These are phyloP conservation scores for Sitta europaea DNA, from an alignment of 2,113 vertebrate species.

Conservation along the genomic window DNA sequence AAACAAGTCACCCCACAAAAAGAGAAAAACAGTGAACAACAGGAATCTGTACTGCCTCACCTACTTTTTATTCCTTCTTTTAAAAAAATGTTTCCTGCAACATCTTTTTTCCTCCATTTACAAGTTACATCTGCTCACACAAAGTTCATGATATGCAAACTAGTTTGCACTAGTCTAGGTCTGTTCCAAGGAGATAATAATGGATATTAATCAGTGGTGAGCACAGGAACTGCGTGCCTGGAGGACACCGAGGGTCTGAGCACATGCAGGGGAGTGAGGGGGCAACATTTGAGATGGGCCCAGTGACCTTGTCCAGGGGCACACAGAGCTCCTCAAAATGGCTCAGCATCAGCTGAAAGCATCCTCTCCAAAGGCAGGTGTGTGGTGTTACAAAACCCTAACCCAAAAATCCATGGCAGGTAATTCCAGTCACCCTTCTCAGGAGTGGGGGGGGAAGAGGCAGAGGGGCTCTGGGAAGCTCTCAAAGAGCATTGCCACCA, in stretches of 20 bases:
- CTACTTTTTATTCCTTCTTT: neutral
- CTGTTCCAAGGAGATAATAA: neutral
- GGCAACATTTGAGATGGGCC: neutral
- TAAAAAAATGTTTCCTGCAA: neutral
- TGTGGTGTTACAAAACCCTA: neutral
- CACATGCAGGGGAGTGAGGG: neutral
- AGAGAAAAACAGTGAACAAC: neutral
- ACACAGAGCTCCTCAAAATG: accelerated
- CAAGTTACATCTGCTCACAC: neutral
- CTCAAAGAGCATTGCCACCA: neutral
- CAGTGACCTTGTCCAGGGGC: neutral
- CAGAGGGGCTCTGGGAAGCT: neutral
- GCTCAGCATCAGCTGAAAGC: neutral
- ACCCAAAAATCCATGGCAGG: neutral
- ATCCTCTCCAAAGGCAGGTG: neutral
- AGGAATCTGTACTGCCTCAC: neutral
- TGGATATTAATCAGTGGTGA: neutral
- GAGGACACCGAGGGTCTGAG: neutral
- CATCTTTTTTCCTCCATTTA: neutral
- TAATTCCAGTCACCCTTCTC: neutral
- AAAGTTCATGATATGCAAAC: neutral
- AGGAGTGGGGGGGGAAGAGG: neutral
- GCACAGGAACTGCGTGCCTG: neutral
- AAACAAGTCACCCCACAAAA: neutral
- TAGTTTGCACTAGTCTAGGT: neutral